These are phyloP conservation scores for Platanista minor DNA, from an alignment of 2,113 vertebrate species.

Conservation along the genomic window DNA sequence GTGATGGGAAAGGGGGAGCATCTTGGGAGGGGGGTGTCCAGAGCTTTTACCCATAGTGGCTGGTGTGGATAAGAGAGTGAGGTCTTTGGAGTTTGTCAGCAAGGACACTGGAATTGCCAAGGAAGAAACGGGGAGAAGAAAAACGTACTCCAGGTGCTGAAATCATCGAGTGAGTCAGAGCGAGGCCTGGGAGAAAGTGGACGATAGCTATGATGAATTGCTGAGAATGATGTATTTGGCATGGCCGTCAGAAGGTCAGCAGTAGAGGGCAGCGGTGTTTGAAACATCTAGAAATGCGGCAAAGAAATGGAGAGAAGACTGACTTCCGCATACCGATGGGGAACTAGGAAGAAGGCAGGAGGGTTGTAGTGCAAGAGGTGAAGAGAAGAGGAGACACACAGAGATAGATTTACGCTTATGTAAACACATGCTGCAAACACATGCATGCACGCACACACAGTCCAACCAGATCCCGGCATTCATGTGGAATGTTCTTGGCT, in stretches of 20 bases:
- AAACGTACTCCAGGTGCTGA: not conserved
- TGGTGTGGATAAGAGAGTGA: not conserved
- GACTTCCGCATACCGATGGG: not conserved
- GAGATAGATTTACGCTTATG: not conserved
- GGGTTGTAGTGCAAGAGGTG: not conserved
- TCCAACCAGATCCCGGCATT: not conserved
- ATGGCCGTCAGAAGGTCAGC: not conserved
- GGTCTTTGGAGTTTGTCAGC: not conserved
- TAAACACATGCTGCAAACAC: not conserved
- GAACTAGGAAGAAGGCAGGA: not conserved
- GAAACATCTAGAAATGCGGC: not conserved
- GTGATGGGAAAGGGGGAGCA: no score
- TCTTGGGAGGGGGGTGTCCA: not conserved
- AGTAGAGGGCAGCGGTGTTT: not conserved
- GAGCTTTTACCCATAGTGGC: accelerated
- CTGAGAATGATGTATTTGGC: not conserved
- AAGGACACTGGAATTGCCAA: not conserved
- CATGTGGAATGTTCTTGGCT: conserved; percentile 33
- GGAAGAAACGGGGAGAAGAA: not conserved
- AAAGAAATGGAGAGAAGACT: not conserved
- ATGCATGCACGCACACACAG: not conserved
- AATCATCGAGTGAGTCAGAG: not conserved
- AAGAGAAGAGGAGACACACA: not conserved
- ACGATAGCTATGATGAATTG: not conserved
- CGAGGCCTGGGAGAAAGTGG: not conserved